A percentile compares a stretch with the other conserved stretches of the same genome.
phyloP scores from a whole-genome alignment of 1,140 invertebrate species.

The Lasioglossum albipes region DNA sequence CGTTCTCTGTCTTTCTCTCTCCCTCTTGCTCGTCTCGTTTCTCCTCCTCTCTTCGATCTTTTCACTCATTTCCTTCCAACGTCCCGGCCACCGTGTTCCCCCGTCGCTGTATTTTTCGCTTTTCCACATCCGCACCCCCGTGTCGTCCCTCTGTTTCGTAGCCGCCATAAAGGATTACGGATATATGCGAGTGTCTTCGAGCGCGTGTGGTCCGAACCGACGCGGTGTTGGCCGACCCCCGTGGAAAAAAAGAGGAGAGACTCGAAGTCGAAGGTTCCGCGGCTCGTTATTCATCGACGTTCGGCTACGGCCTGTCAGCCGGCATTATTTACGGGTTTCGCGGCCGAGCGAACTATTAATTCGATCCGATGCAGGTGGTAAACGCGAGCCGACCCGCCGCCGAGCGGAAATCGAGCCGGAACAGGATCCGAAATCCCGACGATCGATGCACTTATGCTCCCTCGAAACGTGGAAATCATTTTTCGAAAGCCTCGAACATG shows the following conservation, averaged over 20 bases:
- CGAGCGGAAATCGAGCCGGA: constrained; percentile 8
- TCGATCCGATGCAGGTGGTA: constrained; percentile 64
- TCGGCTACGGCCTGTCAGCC: constrained; percentile 64
- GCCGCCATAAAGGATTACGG: constrained; percentile 30
- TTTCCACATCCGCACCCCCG: constrained; percentile 3
- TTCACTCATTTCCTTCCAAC: constrained; percentile 4
- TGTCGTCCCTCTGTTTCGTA: constrained; percentile 16
- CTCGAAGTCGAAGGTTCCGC: constrained; percentile 65
- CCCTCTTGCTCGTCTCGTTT: neutral
- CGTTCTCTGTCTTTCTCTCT: neutral
- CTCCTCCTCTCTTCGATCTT: neutral
- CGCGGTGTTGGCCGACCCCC: neutral
- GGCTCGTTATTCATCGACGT: constrained; percentile 68
- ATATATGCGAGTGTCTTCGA: constrained; percentile 31
- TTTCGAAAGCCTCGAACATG: too few relatives aligned
- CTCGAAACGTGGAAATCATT: too few relatives aligned
- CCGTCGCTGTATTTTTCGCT: constrained; percentile 9
- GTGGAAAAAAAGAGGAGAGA: constrained; percentile 44
- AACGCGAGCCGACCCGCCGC: constrained; percentile 42
- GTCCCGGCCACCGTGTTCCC: neutral
- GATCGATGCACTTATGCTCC: too few relatives aligned
- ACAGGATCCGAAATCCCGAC: too few relatives aligned
- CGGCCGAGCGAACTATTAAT: constrained; percentile 67
- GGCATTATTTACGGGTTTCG: constrained; percentile 68
- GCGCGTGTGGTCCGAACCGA: constrained; percentile 55